Conservation (phyloP, 2,888 invertebrate genomes). For the Omphaloscelis lunosa region DNA sequence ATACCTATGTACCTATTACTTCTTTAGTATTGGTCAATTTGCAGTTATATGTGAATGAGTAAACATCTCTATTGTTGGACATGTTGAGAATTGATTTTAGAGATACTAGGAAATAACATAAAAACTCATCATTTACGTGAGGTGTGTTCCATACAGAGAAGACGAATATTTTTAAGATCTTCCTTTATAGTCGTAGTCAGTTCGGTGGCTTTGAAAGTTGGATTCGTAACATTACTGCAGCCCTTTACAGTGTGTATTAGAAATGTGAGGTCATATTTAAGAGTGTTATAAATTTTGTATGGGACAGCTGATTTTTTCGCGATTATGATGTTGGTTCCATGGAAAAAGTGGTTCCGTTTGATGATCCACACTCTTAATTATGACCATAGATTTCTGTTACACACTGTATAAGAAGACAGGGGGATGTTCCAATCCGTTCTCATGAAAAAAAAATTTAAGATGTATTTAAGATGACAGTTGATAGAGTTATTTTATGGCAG, state of each 20-base stretch:
- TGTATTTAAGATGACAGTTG: not conserved
- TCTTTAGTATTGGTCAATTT: slow-evolving; percentile 52
- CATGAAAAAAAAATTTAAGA: too few species aligned
- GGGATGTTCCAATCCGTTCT: not conserved
- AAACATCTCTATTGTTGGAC: slow-evolving; percentile 45
- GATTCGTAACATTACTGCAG: not conserved
- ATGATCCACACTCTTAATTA: too few species aligned
- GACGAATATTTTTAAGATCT: not conserved
- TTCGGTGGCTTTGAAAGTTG: not conserved
- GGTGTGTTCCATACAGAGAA: not conserved
- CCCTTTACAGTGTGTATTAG: too few species aligned
- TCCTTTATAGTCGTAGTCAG: not conserved
- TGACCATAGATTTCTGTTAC: too few species aligned
- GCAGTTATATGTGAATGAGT: slow-evolving; percentile 58
- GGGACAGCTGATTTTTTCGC: too few species aligned
- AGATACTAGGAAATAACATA: slow-evolving; percentile 54
- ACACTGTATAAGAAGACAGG: not conserved
- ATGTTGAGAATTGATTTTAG: slow-evolving; percentile 34
- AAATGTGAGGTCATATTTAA: too few species aligned
- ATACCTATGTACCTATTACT: slow-evolving; percentile 33
- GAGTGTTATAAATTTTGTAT: too few species aligned
- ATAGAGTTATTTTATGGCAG: not conserved
- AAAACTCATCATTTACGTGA: not conserved
- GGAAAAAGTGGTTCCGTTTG: too few species aligned
- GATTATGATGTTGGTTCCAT: too few species aligned